Base-by-base conservation (phyloP, 2,113 vertebrate species). In the Carlito syrichta region DNA sequence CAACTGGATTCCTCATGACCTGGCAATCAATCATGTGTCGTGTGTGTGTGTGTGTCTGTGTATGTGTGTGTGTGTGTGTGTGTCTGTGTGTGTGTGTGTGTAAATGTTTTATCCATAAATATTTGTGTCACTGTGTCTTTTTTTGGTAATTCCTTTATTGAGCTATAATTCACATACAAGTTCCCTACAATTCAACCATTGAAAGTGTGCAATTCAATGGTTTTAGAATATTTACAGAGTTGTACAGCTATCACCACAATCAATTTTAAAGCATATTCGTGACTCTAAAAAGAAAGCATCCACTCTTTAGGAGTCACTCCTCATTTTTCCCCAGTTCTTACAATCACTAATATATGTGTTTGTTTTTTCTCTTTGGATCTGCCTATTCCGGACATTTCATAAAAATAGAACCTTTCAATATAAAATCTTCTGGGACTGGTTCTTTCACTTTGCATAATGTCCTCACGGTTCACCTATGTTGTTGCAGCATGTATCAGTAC, bases 1-100 rank as follows among this genome's bases (percentile, higher is more conserved):
- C 4, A 0, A 0, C 2, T 1, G 14, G 25, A 9, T 14, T 76
- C 14, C 48, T 40, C 56, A 4, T 0, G 1, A 30, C 74, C 54
- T 12, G 78, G 30, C 25, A 45, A 32, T 77, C 73, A 17, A 1
- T n/a, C n/a, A n/a, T n/a, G n/a, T n/a, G n/a, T n/a, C n/a, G n/a
- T 10, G 32, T 38, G 32, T 35, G 27, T 19, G 25, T 35, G 20
- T 30, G 12, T 35, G 19, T 35, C 2, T 58, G 12, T 63, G 4
- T 58, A 13, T 43, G 20, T 27, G 12, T 27, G 2, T 60, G 14
- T 60, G 19, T 35, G 3, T 58, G 12, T 63, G 4, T 58, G 17
- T 43, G 20, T 27, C 9, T 27, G 2, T 60, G 14, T 60, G 20
- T 48, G 22, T 38, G 23, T 40, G 4, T 48, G 14, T 68, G 5